Evolutionary conservation across 2,797 vertebrate species (phyloP), one percentile per base, ranked within the genome.

Genomic region (Sebastiscus tertius): DNA sequence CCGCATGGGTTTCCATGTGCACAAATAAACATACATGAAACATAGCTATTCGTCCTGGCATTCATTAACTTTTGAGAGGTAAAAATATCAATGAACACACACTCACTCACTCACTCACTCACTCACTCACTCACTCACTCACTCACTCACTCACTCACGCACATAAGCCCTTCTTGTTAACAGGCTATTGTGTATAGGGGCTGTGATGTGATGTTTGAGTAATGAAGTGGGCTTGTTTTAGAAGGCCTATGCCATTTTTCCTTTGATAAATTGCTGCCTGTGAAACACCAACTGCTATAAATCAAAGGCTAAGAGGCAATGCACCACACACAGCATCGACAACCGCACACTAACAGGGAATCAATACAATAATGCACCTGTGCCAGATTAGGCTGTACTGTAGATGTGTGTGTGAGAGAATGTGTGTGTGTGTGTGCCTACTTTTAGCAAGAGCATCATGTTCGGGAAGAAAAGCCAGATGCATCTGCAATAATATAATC

Each of bases 271-370:
- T 84, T 4, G 6, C 75, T 55, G 77, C 75, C 72, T 46, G 52
- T 67, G 80, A 83, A 87, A 87, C 65, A 24, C 27, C 46, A 71
- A 83, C 72, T n/a, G 84, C 68, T 60, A 83, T 89, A 87, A 89
- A 88, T 93, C 88, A 88, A 77, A 82, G 67, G 63, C 49, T 82
- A 82, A 91, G 81, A 85, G 80, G 79, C 49, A 26, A 75, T 1
- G 58, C 58, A 16, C 14, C 58, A 29, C 68, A 66, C 63, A 29
- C 58, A 55, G 33, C 58, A 54, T 24, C 14, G 9, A 79, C 86
- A 79, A 52, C 42, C 65, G 2, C 77, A 84, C 70, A 69, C 52
- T 82, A 59, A 75, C 39, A 55, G 42, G 34, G 24, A 77, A 90
- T 89, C 87, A 36, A 91, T 86, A 77, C 22, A 34, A 31, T 16